Base-by-base conservation (phyloP, 1,140 invertebrate species). In the Drosophila prosaltans region DNA sequence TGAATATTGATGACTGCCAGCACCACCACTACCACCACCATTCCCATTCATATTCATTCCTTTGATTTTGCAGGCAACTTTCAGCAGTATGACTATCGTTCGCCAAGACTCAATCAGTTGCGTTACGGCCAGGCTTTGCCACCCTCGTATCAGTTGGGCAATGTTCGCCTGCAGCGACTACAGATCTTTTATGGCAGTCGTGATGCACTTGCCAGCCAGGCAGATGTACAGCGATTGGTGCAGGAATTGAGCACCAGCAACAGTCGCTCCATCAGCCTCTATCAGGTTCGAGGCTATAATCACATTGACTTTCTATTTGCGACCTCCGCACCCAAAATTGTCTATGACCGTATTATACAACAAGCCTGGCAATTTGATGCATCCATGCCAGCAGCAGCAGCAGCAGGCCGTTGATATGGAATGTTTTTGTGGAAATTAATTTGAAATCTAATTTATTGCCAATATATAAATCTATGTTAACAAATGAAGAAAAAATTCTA, bases 291-390 rank as follows among this genome's bases (percentile, higher is more conserved):
- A 0, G 90, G 90, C 32, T 84, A 90, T 51, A 91, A 91, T 74
- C 90, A 91, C 65, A 88, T 91, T 60, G 90, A 91, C 71, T 78
- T 91, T 59, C 77, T 91, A 32, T 91, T 86, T 59, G 78, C 81
- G 4, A 40, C 55, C n/a, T 67, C 74, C 3, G 90, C 90, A 8
- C 68, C 81, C 9, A 63, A 67, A 26, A 39, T 81, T 16, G 76
- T 91, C 11, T 91, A 89, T 65, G 68, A 83, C n/a, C 69, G 71
- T n/a, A 91, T 91, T 28, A 73, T 91, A 55, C 69, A 77, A 36
- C 62, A 85, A 41, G 72, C 78, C 16, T 78, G 74, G 74, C 58
- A 66, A 39, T 57, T 67, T 62, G 76, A 80, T 65, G 54, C 58
- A 28, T 39, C 28, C 28, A 45, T 65, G 26, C 16, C 55, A 59